Evolutionary conservation across 2,113 vertebrate species (phyloP), one percentile per base, ranked within the genome.

Genomic region (Psilopogon haemacephalus): DNA sequence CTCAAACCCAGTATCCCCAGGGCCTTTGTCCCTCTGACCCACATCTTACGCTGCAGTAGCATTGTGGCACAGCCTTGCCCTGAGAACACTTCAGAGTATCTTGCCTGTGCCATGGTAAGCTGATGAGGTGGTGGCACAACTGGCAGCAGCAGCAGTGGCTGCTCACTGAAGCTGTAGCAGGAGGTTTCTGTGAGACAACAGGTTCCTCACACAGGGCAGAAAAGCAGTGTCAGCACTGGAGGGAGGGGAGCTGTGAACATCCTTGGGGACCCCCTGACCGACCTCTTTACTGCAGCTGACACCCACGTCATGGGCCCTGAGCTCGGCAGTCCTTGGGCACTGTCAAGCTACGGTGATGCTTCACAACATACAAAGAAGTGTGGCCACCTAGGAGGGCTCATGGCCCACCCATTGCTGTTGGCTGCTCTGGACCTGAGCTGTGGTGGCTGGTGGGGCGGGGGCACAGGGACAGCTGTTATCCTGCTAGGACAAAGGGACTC

Each of bases 401-500:
- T 8, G 2, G 55, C 75, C 72, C 58, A 67, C 70, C 42, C 81
- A n/a, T 20, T 19, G 3, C 50, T 2, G 1, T 44, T 28, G 33
- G 58, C 58, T 65, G 79, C 67, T 32, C 38, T 10, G 28, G 33
- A 82, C 60, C 50, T 12, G 9, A 30, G 40, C 58, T 19, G 4
- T 2, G 11, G 46, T 14, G 33, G 32, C 55, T 33, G 54, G 27
- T 2, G 24, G 42, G 60, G 32, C 8, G 20, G 52, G 52, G 54
- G 42, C 8, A 2, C 2, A 8, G 17, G 50, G 33, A 94, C 92
- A 94, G 92, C 92, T 88, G 88, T 38, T 84, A 76, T 58, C 92
- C 74, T 8, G 56, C n/a, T 30, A 30, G 79, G 92, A 94, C 92
- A 94, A 94, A 94, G 64, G 59, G 69, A 71, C 74, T 50, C 32